Conservation (phyloP, 2,113 vertebrate species). For the Dolichallabes microphthalmus region DNA sequence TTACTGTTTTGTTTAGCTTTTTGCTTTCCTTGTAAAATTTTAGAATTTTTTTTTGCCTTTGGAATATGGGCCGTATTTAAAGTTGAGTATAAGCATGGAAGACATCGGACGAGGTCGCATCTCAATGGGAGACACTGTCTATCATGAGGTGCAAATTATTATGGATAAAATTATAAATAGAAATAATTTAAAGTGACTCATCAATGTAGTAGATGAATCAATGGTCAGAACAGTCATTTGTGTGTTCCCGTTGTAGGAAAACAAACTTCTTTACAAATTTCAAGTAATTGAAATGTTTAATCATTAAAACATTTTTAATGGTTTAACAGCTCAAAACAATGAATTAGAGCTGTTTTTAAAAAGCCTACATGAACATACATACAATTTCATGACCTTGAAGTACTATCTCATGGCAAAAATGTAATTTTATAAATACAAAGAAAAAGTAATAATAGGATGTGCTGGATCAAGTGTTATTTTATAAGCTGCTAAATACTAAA, state of each 20-base stretch:
- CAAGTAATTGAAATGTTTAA: too few relatives aligned
- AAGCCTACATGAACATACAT: not conserved
- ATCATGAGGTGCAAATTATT: not conserved
- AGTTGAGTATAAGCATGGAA: too few relatives aligned
- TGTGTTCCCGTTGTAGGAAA: too few relatives aligned
- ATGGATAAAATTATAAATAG: not conserved
- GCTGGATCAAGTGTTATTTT: not conserved
- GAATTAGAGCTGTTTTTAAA: too few relatives aligned
- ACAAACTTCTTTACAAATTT: too few relatives aligned
- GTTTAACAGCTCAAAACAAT: too few relatives aligned
- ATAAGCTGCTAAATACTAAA: too few relatives aligned
- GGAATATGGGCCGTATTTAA: not conserved
- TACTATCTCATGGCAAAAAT: not conserved
- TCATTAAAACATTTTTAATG: too few relatives aligned
- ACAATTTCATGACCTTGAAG: not conserved
- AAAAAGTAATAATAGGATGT: not conserved
- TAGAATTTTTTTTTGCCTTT: conserved; percentile 40
- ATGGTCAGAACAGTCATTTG: not conserved
- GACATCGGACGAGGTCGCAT: not conserved
- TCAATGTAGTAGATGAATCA: not conserved
- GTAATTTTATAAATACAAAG: not conserved
- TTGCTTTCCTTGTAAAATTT: conserved; percentile 34
- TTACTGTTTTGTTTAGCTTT: conserved; percentile 61
- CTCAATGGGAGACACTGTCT: not conserved
- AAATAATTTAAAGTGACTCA: not conserved